phyloP scores from a whole-genome alignment of 2,888 invertebrate genomes.

The Chloroclystis v-ata region DNA sequence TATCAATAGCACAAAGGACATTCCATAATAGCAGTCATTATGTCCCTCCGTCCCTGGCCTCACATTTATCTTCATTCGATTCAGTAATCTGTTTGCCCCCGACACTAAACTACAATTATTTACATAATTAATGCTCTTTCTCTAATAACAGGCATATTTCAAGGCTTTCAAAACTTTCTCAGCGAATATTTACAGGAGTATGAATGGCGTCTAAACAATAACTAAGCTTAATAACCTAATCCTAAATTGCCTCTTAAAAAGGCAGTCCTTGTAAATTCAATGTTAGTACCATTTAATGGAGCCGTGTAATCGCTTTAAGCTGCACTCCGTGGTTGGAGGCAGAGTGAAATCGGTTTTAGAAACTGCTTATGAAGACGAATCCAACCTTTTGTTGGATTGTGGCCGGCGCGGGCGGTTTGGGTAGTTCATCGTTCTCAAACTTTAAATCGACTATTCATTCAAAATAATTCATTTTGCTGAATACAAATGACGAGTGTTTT shows the following conservation, averaged over 20 bases:
- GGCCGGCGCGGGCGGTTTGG: background rate
- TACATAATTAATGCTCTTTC: background rate
- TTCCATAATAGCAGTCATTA: background rate
- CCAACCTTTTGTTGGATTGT: no score
- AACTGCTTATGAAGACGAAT: background rate
- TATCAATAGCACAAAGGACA: background rate
- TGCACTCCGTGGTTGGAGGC: background rate
- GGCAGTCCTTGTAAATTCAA: background rate
- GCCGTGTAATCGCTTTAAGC: background rate
- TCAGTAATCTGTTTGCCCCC: background rate
- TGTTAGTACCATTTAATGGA: background rate
- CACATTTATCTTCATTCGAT: conserved; percentile 1
- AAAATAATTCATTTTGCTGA: no score
- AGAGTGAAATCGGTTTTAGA: background rate
- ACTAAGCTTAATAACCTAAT: no score
- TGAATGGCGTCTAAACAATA: background rate
- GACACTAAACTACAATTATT: background rate
- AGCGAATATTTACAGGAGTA: background rate
- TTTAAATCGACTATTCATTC: background rate
- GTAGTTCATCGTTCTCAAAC: background rate
- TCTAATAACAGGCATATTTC: background rate
- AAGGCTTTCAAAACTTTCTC: background rate
- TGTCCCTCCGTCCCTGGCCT: background rate
- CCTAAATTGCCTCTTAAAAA: background rate
- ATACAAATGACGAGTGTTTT: no score